phyloP scores from a whole-genome alignment of 2,888 invertebrate genomes.

The Lasius platythorax region DNA sequence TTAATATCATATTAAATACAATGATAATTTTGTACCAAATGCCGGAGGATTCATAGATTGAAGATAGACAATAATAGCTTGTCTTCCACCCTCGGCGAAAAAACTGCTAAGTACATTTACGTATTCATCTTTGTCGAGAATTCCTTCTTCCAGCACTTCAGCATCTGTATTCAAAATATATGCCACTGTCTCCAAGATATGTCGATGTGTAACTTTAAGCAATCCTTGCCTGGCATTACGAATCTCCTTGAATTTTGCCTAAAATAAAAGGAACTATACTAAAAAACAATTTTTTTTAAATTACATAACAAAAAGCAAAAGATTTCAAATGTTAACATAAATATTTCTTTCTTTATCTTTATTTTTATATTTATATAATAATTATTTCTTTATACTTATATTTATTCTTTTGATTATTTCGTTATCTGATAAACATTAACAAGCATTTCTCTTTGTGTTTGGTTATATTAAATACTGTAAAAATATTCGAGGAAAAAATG shows the following conservation, averaged over 20 bases:
- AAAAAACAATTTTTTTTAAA: neutral
- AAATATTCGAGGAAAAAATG: neutral
- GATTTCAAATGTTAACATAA: neutral
- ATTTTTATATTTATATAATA: neutral
- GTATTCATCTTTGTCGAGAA: slow-evolving; percentile 90
- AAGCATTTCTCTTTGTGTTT: neutral
- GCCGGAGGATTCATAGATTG: slow-evolving; percentile 89
- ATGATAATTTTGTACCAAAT: slow-evolving; percentile 87
- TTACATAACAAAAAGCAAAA: neutral
- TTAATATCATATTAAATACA: neutral
- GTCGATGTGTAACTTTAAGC: slow-evolving; percentile 88
- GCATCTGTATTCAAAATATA: slow-evolving; percentile 87
- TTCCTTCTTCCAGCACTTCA: slow-evolving; percentile 90
- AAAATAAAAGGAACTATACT: slow-evolving; percentile 59
- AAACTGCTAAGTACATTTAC: slow-evolving; percentile 89
- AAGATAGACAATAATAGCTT: slow-evolving; percentile 90
- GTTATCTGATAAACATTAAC: neutral
- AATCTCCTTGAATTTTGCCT: slow-evolving; percentile 89
- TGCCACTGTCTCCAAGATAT: slow-evolving; percentile 90
- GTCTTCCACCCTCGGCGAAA: slow-evolving; percentile 88
- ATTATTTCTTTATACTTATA: neutral
- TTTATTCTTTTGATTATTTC: neutral
- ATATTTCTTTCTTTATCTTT: neutral
- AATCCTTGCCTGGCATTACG: slow-evolving; percentile 86
- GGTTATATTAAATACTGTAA: neutral